phyloP scores from a whole-genome alignment of 2,113 vertebrate species.

The Sprattus sprattus region DNA sequence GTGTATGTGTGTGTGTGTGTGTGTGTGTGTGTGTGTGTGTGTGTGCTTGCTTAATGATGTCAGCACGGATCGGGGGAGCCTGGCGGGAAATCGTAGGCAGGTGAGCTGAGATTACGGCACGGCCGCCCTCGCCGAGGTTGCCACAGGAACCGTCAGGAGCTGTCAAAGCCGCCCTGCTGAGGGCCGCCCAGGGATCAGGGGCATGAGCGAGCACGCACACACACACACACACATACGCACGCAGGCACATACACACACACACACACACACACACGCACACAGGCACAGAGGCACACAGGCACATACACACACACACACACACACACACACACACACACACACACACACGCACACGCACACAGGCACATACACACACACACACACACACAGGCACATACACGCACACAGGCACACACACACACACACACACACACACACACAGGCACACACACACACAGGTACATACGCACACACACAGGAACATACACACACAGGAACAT shows the following conservation, averaged over 20 bases:
- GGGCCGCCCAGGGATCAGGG: slow-evolving; percentile 36
- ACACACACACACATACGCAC: slow-evolving; percentile 5
- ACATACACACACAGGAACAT: not conserved
- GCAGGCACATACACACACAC: no score
- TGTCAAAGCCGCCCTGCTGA: slow-evolving; percentile 43
- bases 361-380: no score
- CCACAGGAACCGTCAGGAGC: slow-evolving; percentile 42
- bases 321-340: not conserved
- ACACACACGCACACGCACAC: not conserved
- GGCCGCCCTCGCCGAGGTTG: slow-evolving; percentile 28
- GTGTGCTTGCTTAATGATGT: slow-evolving; percentile 42
- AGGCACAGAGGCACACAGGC: not conserved
- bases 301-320: not conserved
- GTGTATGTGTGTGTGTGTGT: slow-evolving; percentile 16
- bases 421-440: no score
- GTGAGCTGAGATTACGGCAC: slow-evolving; percentile 42
- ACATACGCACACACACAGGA: not conserved
- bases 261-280: no score
- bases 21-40: slow-evolving; percentile 23
- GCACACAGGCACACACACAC: no score
- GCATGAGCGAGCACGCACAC: not conserved
- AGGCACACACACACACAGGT: not conserved
- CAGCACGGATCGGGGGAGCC: slow-evolving; percentile 29
- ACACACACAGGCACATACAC: not conserved
- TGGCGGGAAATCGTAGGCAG: slow-evolving; percentile 35